Conservation (phyloP, 2,113 vertebrate species). For the Rhineura floridana region DNA sequence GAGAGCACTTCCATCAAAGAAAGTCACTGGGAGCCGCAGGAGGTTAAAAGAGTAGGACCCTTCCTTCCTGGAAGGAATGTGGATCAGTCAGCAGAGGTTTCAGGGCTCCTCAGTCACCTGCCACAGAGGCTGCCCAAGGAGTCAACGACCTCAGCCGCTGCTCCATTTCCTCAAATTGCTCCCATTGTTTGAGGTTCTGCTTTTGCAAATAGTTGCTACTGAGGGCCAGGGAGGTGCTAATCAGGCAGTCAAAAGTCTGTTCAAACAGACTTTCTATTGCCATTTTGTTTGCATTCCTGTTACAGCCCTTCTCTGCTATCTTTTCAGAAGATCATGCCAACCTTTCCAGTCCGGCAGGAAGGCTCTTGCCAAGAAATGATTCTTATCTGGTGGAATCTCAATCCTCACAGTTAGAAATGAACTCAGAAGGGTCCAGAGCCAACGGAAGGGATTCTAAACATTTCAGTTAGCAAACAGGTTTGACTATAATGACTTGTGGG, state of each 20-base stretch:
- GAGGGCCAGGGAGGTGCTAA: constrained; percentile 3
- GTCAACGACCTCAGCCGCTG: constrained; percentile 19
- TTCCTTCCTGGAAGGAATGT: constrained; percentile 42
- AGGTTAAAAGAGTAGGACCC: constrained; percentile 52
- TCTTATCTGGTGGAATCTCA: constrained; percentile 16
- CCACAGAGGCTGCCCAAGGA: background rate
- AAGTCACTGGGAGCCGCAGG: background rate
- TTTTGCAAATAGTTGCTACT: background rate
- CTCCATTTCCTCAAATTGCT: constrained; percentile 35
- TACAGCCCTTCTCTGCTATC: background rate
- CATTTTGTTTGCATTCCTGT: background rate
- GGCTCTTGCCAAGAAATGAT: background rate
- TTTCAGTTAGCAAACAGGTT: background rate
- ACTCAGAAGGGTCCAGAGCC: background rate
- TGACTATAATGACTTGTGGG: background rate
- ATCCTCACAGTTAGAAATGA: background rate
- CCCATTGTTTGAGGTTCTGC: constrained; percentile 19
- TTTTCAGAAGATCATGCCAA: constrained; percentile 29
- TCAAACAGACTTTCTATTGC: constrained; percentile 4
- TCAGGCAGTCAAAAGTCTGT: background rate
- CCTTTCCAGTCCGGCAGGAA: constrained; percentile 1
- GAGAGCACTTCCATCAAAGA: background rate
- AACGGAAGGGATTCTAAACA: background rate
- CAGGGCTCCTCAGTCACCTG: constrained; percentile 6
- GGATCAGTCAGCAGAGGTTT: constrained; percentile 46